Evolutionary conservation across 92 coral and sea anemone species (phyloP).

Genomic region (Palythoa caribaeorum): DNA sequence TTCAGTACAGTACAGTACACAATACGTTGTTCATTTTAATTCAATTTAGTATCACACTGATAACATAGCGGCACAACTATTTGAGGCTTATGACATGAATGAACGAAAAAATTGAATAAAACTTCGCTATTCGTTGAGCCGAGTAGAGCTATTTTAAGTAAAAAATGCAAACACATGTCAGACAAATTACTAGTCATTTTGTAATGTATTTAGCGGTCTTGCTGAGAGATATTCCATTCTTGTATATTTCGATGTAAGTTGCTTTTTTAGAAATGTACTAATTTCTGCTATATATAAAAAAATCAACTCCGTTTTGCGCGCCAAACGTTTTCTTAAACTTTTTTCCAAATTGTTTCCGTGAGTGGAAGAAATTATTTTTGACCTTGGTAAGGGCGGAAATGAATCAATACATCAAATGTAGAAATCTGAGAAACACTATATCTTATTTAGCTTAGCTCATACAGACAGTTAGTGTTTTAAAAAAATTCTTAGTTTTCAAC

Average conservation of each 20-base stretch:
- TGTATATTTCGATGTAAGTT: background rate
- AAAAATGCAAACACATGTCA: background rate
- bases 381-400: background rate
- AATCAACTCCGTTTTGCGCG: too few species aligned
- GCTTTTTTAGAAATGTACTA: background rate
- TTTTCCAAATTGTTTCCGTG: background rate
- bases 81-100: too few species aligned
- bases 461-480: background rate
- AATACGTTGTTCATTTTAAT: too few species aligned
- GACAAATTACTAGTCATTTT: background rate
- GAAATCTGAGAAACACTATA: background rate
- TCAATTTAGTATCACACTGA: too few species aligned
- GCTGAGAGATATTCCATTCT: background rate
- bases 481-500: constrained; percentile 24
- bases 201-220: background rate
- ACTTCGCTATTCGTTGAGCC: too few species aligned
- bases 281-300: too few species aligned
- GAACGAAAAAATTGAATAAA: too few species aligned
- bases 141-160: background rate
- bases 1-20: background rate
- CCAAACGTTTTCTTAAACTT: background rate
- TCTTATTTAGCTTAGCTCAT: too few species aligned
- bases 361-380: background rate
- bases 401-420: background rate
- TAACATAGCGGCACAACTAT: too few species aligned